Base-by-base conservation (phyloP, 2,888 invertebrate genomes). In the Xanthia icteritia region DNA sequence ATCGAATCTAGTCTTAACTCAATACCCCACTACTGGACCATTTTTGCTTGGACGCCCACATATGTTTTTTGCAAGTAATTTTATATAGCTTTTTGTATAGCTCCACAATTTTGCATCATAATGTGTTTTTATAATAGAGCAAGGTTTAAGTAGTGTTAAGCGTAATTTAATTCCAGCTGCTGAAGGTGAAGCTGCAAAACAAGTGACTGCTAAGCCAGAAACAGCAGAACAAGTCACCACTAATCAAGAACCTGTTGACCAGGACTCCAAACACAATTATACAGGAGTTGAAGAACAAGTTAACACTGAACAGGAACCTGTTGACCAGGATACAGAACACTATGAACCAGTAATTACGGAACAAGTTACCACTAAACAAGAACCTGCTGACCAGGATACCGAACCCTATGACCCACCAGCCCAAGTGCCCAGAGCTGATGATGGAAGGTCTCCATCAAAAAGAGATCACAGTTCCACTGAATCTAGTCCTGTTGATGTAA, bases 391-490 rank as follows among this genome's bases (percentile, higher is more conserved):
- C 9, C 58, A 76, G 31, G 27, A 65, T 60, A 60, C 67, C 0
- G 63, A 86, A 63, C 48, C 73, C 0, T 74, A 83, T 63, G 67
- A 72, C n/a, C 51, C 69, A 6, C 27, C 73, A 48, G 64, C 74
- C 0, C 65, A 60, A 45, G 36, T 69, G 8, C 75, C 77, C 65
- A 45, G 31, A 69, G 71, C 66, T 39, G 51, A 72, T 76, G 76
- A 77, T 36, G 58, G 76, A 60, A 82, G 76, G 61, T 73, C 89
- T 63, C 78, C 90, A 67, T 65, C 66, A 13, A 94, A 95, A 85
- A 91, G 94, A 56, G 56, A 84, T 70, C 91, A 89, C 56, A 90
- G 90, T 74, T 80, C 82, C 77, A 56, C 85, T 86, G 27, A 82
- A 76, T 20, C 76, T 1, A 82, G 81, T 67, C 79, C 78, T 51